Evolutionary conservation across 2,888 invertebrate genomes (phyloP), one percentile per base, ranked within the genome.

Genomic region (Sthenelais limicola): DNA sequence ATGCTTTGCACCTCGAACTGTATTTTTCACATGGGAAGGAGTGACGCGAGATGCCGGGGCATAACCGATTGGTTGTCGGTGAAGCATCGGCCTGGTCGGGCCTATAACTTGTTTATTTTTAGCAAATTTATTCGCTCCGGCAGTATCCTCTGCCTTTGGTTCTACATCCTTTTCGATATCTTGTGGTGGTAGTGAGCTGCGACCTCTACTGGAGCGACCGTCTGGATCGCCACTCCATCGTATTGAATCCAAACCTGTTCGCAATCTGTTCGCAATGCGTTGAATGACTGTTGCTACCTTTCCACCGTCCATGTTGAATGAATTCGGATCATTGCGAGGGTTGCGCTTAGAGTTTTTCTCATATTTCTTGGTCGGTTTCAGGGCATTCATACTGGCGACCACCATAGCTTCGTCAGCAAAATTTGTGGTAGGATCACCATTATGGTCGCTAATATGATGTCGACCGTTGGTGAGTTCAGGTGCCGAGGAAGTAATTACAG

Each of bases 1-100:
- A n/a, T n/a, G n/a, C n/a, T n/a, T n/a, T n/a, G n/a, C n/a, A n/a
- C n/a, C n/a, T n/a, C n/a, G n/a, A n/a, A n/a, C n/a, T n/a, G 76
- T 75, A 38, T 38, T 71, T 58, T 68, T 75, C 21, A 78, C 73
- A 30, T 32, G 32, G 7, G 68, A 38, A 0, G 78, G 78, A 18
- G 68, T 66, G 24, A 47, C 47, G 48, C 75, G 76, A 4, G 76
- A 77, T 2, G 78, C 78, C 12, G 78, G 78, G 12, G 78, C 78
- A 47, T 68, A 78, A 3, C 78, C 78, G 18, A 75, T 68, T 4
- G 78, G 76, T 32, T 52, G 70, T 18, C 70, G 32, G 66, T 78
- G 75, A 12, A 72, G 66, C 21, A 66, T 67, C 2, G 72, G 69
- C 30, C 72, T 74, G 51, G 52, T 62, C 35, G 56, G 28, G 7